phyloP scores from a whole-genome alignment of 2,888 invertebrate species.

The Pseudeuparius sepicola region DNA sequence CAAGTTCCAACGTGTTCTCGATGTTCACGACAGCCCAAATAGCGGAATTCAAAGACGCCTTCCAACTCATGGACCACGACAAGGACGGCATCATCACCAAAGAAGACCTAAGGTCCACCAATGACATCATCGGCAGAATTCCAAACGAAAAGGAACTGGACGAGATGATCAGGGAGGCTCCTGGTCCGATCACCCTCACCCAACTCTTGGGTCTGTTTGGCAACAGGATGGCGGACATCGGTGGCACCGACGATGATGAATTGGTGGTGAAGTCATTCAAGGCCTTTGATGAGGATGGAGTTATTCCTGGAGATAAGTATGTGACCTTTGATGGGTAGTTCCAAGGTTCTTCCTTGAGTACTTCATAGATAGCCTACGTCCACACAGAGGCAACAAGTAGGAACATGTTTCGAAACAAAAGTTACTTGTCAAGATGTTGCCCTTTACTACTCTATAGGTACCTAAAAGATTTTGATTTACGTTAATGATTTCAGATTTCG shows the following conservation, averaged over 20 bases:
- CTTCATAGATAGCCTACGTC: too few species aligned
- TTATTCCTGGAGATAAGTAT: slow-evolving; percentile 77
- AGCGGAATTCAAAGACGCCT: slow-evolving; percentile 91
- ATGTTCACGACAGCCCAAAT: slow-evolving; percentile 92
- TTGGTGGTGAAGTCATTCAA: slow-evolving; percentile 87
- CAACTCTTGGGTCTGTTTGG: slow-evolving; percentile 88
- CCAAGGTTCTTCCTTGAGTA: too few species aligned
- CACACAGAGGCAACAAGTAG: too few species aligned
- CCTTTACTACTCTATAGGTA: too few species aligned
- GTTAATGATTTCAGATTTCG: slow-evolving; percentile 71
- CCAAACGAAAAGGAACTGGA: slow-evolving; percentile 88
- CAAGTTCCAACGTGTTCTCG: slow-evolving; percentile 93
- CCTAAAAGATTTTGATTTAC: too few species aligned
- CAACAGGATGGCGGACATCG: slow-evolving; percentile 82
- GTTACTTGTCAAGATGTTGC: too few species aligned
- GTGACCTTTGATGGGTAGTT: too few species aligned
- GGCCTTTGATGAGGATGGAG: slow-evolving; percentile 81
- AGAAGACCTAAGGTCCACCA: slow-evolving; percentile 82
- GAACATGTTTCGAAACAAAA: too few species aligned
- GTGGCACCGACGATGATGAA: slow-evolving; percentile 80
- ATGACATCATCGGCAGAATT: slow-evolving; percentile 85
- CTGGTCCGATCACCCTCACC: slow-evolving; percentile 89
- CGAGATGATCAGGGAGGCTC: slow-evolving; percentile 78
- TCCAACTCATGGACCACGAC: slow-evolving; percentile 93
- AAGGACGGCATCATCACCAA: slow-evolving; percentile 70